Base-by-base conservation (phyloP, 2,797 vertebrate genomes). In the Meriones psammophilus region DNA sequence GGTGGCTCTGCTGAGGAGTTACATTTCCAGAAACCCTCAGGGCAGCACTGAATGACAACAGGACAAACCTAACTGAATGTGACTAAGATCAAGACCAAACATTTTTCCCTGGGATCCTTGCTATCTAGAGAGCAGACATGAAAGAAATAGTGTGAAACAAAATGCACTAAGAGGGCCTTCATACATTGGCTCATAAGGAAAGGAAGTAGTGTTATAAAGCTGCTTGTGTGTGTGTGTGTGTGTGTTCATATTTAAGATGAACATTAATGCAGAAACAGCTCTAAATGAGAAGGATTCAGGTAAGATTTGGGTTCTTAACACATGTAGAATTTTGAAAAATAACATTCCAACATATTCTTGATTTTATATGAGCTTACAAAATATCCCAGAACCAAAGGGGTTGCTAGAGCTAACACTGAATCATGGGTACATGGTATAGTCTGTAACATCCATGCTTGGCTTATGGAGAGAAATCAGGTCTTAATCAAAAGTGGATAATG, bases 111-210 rank as follows among this genome's bases (percentile, higher is more conserved):
- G n/a, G 7, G 80, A 78, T n/a, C 9, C 17, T 8, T 93, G 87
- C 15, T 24, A n/a, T 92, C 50, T 68, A 28, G 24, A 88, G 2
- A 46, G 8, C 54, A 94, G 81, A 36, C 56, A 39, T 58, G 42
- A 92, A 96, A n/a, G 24, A 94, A 87, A 1, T 76, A 0, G 13
- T 91, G 50, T 84, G 20, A 94, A 94, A 30, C 2, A 89, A 80
- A 1, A 60, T 5, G 13, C 17, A 58, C 77, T n/a, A 64, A 5
- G 54, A 96, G 8, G 10, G 3, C 13, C 62, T 64, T 10, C 50
- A 10, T 1, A 28, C 14, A 20, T 30, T 50, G 76, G 15, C 39
- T 68, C 42, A 30, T 54, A 33, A 84, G 18, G 14, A 79, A 91
- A 60, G 42, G 20, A 71, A 81, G 15, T 8, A 17, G 10, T 86